A percentile compares a stretch with the other conserved stretches of the same genome.
Evolutionary conservation across 2,888 invertebrate species (phyloP).

Genomic region (Habroteleia sp.): DNA sequence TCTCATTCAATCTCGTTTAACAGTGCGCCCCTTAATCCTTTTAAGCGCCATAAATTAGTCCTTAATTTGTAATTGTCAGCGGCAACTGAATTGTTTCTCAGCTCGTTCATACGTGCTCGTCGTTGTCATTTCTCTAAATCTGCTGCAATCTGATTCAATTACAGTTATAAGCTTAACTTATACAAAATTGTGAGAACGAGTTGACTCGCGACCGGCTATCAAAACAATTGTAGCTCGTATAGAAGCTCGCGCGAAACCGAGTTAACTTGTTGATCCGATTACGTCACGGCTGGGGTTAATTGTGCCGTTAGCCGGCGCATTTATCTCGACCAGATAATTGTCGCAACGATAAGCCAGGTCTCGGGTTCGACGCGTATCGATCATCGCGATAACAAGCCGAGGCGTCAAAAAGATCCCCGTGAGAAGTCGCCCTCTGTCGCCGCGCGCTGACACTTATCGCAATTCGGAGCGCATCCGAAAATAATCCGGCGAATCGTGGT

Average conservation of each 20-base stretch:
- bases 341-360: conserved; percentile 61
- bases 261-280: conserved; percentile 41
- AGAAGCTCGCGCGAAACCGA: conserved; percentile 15
- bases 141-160: too few relatives aligned
- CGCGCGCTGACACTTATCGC: conserved; percentile 15
- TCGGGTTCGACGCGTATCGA: conserved; percentile 58
- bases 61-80: too few relatives aligned
- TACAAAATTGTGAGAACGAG: too few relatives aligned
- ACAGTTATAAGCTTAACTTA: too few relatives aligned
- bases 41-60: too few relatives aligned
- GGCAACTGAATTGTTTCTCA: too few relatives aligned
- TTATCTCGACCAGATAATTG: conserved; percentile 49
- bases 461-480: conserved; percentile 29
- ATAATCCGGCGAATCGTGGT: conserved; percentile 2
- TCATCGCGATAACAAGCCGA: conserved; percentile 44
- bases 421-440: conserved; percentile 35
- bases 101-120: too few relatives aligned
- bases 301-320: conserved; percentile 36
- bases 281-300: conserved; percentile 45
- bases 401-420: conserved; percentile 58
- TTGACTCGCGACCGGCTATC: conserved; percentile 3
- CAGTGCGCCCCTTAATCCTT: too few relatives aligned
- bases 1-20: too few relatives aligned
- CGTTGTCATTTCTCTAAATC: too few relatives aligned
- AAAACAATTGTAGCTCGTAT: conserved; percentile 26